These are phyloP conservation scores for Orchesellides sinensis DNA, from an alignment of 2,888 invertebrate species.

Conservation along the genomic window DNA sequence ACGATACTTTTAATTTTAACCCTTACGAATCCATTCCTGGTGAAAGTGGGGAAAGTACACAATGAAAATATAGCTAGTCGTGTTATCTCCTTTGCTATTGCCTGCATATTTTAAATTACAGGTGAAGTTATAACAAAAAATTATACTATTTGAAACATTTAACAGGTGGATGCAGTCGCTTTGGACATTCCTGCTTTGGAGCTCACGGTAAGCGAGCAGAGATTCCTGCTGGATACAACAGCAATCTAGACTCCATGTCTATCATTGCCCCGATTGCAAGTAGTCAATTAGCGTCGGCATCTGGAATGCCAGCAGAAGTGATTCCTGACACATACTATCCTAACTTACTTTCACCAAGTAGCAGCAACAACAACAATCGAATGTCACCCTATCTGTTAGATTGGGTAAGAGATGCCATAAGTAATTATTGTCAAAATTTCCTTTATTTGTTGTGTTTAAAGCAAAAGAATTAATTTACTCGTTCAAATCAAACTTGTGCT, in stretches of 20 bases:
- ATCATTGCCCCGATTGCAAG: slow-evolving; percentile 30
- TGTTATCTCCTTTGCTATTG: no score
- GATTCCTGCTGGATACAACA: slow-evolving; percentile 44
- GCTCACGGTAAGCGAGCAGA: slow-evolving; percentile 83
- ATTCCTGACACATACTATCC: slow-evolving; percentile 36
- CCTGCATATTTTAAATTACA: no score
- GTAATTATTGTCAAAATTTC: not conserved
- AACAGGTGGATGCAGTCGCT: slow-evolving; percentile 85
- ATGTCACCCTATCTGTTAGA: slow-evolving; percentile 70
- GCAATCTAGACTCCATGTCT: slow-evolving; percentile 31
- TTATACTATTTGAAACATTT: no score
- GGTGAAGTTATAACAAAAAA: no score
- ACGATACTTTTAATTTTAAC: no score
- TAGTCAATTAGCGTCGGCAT: slow-evolving; percentile 9
- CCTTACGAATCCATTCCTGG: no score
- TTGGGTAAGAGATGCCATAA: slow-evolving; percentile 71
- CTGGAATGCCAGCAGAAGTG: slow-evolving; percentile 11
- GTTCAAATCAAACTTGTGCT: not conserved
- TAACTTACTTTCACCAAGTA: slow-evolving; percentile 12
- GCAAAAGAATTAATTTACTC: slow-evolving; percentile 1
- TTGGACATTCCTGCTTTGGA: slow-evolving; percentile 86
- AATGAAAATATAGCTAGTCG: no score
- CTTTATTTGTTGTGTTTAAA: not conserved
- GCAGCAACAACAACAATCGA: slow-evolving; percentile 29
- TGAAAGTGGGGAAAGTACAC: no score